Conservation (phyloP, 2,888 invertebrate genomes). For the Willowsia nigromaculata region DNA sequence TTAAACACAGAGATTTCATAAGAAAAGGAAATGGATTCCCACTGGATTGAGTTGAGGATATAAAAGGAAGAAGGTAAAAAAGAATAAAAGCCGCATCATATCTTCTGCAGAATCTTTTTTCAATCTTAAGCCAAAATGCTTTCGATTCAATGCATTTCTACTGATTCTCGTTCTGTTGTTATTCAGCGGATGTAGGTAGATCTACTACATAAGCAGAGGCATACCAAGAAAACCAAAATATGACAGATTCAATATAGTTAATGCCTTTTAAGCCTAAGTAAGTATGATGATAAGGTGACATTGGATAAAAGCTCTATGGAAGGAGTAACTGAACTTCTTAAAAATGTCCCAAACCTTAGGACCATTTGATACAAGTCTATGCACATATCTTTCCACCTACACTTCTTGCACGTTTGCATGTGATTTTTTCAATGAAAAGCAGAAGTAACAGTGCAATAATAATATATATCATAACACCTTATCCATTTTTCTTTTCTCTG, state of each 20-base stretch:
- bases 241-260: not conserved
- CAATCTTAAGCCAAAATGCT: not conserved
- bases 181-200: not conserved
- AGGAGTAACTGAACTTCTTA: not conserved
- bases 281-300: not conserved
- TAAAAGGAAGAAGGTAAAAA: not conserved
- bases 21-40: not conserved
- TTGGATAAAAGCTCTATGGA: not conserved
- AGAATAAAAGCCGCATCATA: slow-evolving; percentile 7
- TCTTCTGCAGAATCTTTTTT: not conserved
- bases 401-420: not conserved
- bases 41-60: not conserved
- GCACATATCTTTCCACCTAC: slow-evolving; percentile 32
- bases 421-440: not conserved
- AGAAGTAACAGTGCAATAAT: not conserved
- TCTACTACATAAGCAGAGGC: not conserved
- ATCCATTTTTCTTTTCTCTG: slow-evolving; percentile 19
- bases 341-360: slow-evolving; percentile 14
- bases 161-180: not conserved
- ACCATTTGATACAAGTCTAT: too few species aligned
- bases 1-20: not conserved
- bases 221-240: not conserved
- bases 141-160: not conserved
- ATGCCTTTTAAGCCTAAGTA: slow-evolving; percentile 11
- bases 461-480: slow-evolving; percentile 17